Evolutionary conservation across 2,797 vertebrate species (phyloP).

Genomic region (Arctocebus calabarensis): DNA sequence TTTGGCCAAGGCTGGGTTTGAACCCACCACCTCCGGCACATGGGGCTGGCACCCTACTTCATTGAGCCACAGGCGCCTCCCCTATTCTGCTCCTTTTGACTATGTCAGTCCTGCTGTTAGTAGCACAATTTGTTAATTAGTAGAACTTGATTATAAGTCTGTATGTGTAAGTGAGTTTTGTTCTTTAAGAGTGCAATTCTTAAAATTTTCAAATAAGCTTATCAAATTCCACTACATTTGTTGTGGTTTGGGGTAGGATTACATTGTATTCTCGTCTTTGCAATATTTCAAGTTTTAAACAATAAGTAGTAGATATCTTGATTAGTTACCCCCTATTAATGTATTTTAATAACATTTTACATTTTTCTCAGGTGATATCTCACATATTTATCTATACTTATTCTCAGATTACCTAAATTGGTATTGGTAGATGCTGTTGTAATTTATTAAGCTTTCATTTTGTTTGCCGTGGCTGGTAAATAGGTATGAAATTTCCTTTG

Average conservation of each 20-base stretch:
- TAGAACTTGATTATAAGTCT: not conserved
- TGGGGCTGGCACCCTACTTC: no score
- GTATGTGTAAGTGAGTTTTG: not conserved
- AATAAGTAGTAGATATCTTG: not conserved
- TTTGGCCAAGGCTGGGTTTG: no score
- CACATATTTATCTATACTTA: not conserved
- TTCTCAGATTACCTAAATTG: not conserved
- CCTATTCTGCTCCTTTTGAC: not conserved
- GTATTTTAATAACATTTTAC: conserved; percentile 7
- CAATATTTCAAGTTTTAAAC: not conserved
- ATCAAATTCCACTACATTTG: not conserved
- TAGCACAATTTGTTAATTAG: not conserved
- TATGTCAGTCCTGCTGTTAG: not conserved
- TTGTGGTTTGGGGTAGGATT: not conserved
- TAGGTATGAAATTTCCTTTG: not conserved
- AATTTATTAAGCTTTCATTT: conserved; percentile 16
- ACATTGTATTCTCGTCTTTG: not conserved
- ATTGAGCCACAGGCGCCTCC: no score
- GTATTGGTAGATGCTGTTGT: not conserved
- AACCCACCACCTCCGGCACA: no score
- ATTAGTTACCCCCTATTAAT: not conserved
- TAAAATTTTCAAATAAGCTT: not conserved
- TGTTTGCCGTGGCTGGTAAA: not conserved
- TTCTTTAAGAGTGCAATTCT: not conserved
- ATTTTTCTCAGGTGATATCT: not conserved